Conservation (phyloP, 2,888 invertebrate species). For the Drosophila nr. fundita region DNA sequence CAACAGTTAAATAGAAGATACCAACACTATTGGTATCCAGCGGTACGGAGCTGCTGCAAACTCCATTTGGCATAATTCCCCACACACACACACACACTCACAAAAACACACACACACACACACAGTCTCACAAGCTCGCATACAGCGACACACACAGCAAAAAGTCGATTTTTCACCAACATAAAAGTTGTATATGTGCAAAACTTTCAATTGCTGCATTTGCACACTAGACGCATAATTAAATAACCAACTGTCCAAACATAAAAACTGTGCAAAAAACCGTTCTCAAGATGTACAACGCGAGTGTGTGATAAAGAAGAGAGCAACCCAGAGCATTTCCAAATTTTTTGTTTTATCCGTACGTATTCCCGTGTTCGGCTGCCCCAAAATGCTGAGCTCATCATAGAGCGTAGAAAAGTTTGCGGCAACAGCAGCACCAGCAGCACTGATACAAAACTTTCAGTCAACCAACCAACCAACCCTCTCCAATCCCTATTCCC, state of each 20-base stretch:
- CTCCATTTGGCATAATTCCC: slow-evolving; percentile 75
- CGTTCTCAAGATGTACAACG: slow-evolving; percentile 27
- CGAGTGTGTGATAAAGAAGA: slow-evolving; percentile 27
- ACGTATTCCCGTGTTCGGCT: slow-evolving; percentile 15
- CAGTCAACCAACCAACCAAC: slow-evolving; percentile 1
- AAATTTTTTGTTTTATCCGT: slow-evolving; percentile 7
- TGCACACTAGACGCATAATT: slow-evolving; percentile 25
- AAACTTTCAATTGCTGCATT: slow-evolving; percentile 68
- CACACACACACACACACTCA: slow-evolving; percentile 55
- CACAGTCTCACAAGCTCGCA: slow-evolving; percentile 2
- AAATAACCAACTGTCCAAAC: slow-evolving; percentile 15
- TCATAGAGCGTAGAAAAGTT: slow-evolving; percentile 56
- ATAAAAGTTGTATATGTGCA: slow-evolving; percentile 69
- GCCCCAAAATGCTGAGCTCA: slow-evolving; percentile 75
- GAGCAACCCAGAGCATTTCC: slow-evolving; percentile 5
- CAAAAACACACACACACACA: slow-evolving; percentile 15
- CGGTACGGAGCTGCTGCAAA: slow-evolving; percentile 59
- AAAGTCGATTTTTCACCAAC: slow-evolving; percentile 81
- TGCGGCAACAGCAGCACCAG: slow-evolving; percentile 23
- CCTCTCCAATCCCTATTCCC: slow-evolving; percentile 6
- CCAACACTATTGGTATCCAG: slow-evolving; percentile 81
- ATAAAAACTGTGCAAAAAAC: slow-evolving; percentile 5
- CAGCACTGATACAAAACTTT: slow-evolving; percentile 30
- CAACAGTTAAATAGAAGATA: slow-evolving; percentile 78
- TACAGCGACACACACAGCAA: slow-evolving; percentile 43